Percentiles rank a stretch among this genome's conserved stretches.
phyloP scores from a whole-genome alignment of 2,113 vertebrate species.

The Electrona antarctica region DNA sequence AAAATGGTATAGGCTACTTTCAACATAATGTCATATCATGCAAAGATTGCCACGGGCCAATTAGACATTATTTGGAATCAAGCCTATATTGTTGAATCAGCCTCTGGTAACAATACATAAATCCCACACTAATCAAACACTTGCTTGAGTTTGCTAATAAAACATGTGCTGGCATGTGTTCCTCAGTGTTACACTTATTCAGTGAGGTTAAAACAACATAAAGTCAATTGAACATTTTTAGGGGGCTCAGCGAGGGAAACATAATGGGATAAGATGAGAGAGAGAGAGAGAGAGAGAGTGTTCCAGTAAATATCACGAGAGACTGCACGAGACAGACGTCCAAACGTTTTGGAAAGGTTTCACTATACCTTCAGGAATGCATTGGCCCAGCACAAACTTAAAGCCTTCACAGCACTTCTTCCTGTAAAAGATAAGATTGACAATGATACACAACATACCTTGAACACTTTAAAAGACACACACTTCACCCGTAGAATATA shows the following conservation, averaged over 20 bases:
- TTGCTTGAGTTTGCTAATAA: not conserved
- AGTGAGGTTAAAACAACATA: constrained; percentile 32
- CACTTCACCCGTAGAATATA: not conserved
- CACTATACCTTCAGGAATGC: constrained; percentile 96
- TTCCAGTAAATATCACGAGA: constrained; percentile 33
- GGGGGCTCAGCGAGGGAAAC: constrained; percentile 12
- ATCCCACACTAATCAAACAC: constrained; percentile 32
- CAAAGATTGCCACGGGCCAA: not conserved
- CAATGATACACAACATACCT: constrained; percentile 4
- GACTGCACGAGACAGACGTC: constrained; percentile 37
- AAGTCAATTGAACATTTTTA: not conserved
- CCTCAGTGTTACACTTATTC: constrained; percentile 6
- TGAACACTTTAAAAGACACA: constrained; percentile 18
- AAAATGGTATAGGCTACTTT: not conserved
- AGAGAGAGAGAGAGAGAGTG: constrained; percentile 22
- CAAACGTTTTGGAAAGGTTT: constrained; percentile 18
- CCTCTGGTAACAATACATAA: constrained; percentile 2
- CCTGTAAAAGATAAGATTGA: constrained; percentile 81
- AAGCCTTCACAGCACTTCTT: constrained; percentile 97
- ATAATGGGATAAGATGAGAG: constrained; percentile 13
- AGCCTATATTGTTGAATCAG: not conserved
- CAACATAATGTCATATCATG: not conserved
- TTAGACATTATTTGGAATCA: not conserved
- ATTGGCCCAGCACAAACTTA: constrained; percentile 97
- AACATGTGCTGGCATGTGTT: constrained; percentile 13